Evolutionary conservation across 2,888 invertebrate species (phyloP).

Genomic region (Lycaena phlaeas): DNA sequence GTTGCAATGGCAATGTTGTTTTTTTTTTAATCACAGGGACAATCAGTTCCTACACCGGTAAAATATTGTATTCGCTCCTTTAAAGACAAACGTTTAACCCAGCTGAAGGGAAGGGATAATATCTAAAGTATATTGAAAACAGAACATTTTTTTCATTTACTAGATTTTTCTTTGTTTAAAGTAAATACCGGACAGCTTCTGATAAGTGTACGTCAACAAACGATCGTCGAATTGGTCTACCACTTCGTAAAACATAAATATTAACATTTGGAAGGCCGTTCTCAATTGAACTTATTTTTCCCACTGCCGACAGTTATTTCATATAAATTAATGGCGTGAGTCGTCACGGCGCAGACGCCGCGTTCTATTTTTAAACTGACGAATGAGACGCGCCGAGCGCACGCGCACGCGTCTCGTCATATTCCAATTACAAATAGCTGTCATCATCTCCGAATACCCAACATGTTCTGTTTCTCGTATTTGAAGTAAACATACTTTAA

Average conservation of each 20-base stretch:
- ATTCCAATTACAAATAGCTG: slow-evolving; percentile 72
- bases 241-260: slow-evolving; percentile 70
- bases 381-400: slow-evolving; percentile 69
- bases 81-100: no score
- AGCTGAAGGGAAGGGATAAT: no score
- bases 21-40: no score
- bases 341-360: slow-evolving; percentile 71
- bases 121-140: no score
- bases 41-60: no score
- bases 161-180: no score
- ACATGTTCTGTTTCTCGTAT: slow-evolving; percentile 38
- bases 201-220: slow-evolving; percentile 52
- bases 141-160: no score
- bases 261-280: slow-evolving; percentile 66
- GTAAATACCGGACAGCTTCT: slow-evolving; percentile 32
- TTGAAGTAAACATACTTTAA: slow-evolving; percentile 35
- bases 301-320: slow-evolving; percentile 72
- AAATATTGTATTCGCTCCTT: no score
- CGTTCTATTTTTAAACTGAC: slow-evolving; percentile 71
- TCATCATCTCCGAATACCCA: slow-evolving; percentile 55
- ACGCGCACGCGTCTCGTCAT: slow-evolving; percentile 68
- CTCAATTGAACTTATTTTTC: slow-evolving; percentile 68
- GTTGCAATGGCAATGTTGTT: no score
- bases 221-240: slow-evolving; percentile 39
- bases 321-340: slow-evolving; percentile 73